phyloP scores from a whole-genome alignment of 2,113 vertebrate genomes.

The Entosphenus tridentatus region DNA sequence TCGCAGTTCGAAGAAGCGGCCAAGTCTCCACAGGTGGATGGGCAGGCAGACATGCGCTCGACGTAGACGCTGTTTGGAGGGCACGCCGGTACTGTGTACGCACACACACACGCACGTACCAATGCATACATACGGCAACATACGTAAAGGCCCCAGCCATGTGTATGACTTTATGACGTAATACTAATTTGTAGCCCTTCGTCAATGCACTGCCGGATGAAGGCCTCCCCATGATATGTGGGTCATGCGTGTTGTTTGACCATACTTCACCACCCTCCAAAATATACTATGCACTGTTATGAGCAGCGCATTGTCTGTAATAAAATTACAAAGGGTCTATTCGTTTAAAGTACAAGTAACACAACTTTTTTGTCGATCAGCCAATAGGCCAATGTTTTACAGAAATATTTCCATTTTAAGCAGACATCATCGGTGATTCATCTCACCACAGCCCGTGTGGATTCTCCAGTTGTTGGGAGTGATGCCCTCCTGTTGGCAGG shows the following conservation, averaged over 20 bases:
- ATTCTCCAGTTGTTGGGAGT: conserved; percentile 16
- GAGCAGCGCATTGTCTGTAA: background rate
- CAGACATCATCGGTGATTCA: background rate
- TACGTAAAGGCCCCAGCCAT: too few species aligned
- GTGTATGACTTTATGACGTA: too few species aligned
- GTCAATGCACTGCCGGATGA: too few species aligned
- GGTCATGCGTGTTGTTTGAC: too few species aligned
- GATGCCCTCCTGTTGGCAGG: conserved; percentile 18
- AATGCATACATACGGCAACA: background rate
- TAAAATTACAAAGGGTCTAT: background rate
- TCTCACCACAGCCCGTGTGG: conserved; percentile 15
- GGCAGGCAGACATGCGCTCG: conserved; percentile 19
- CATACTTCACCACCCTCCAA: background rate
- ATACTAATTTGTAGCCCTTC: too few species aligned
- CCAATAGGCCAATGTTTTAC: too few species aligned
- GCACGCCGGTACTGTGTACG: conserved; percentile 14
- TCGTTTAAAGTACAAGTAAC: too few species aligned
- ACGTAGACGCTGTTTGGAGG: conserved; percentile 20
- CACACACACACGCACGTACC: background rate
- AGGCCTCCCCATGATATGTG: too few species aligned
- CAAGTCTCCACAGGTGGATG: conserved; percentile 18
- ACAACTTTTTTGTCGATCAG: too few species aligned
- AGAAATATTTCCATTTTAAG: background rate
- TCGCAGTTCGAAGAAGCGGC: conserved; percentile 20
- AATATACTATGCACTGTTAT: background rate